These are phyloP conservation scores for Umimayanthus kanabou DNA, from an alignment of 92 coral and sea anemone genomes.

Conservation along the genomic window DNA sequence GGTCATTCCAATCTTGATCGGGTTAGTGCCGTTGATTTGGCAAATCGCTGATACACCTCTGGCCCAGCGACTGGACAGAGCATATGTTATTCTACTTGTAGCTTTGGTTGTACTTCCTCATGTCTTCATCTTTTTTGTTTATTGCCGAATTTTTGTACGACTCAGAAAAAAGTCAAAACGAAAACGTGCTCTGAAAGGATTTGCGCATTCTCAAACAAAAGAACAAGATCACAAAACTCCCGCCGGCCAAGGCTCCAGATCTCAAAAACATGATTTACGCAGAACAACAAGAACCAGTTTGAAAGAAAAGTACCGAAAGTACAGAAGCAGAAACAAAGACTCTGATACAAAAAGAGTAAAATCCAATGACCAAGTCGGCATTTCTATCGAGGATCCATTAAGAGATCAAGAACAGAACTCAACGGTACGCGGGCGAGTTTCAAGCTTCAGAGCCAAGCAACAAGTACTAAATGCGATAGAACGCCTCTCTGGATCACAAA, in stretches of 20 bases:
- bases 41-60: background rate
- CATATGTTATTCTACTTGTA: slow-evolving; percentile 9
- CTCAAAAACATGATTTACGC: background rate
- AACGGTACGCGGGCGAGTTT: background rate
- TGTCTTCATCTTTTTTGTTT: slow-evolving; percentile 4
- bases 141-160: slow-evolving; percentile 32
- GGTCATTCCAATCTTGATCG: slow-evolving; percentile 15
- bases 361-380: background rate
- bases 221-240: background rate
- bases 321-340: background rate
- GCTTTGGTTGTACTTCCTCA: background rate
- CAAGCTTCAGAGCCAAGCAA: background rate
- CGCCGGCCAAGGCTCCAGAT: background rate
- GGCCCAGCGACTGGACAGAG: background rate
- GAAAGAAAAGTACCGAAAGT: background rate
- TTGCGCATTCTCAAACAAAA: background rate
- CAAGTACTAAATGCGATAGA: background rate
- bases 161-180: slow-evolving; percentile 22
- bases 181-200: background rate
- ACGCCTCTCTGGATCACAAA: background rate
- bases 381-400: background rate
- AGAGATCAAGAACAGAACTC: background rate
- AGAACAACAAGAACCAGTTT: background rate
- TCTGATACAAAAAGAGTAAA: background rate
- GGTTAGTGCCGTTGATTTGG: slow-evolving; percentile 25